A percentile compares a stretch with the other conserved stretches of the same genome.
Evolutionary conservation across 2,888 invertebrate genomes (phyloP).

Genomic region (Lasiommata megera): DNA sequence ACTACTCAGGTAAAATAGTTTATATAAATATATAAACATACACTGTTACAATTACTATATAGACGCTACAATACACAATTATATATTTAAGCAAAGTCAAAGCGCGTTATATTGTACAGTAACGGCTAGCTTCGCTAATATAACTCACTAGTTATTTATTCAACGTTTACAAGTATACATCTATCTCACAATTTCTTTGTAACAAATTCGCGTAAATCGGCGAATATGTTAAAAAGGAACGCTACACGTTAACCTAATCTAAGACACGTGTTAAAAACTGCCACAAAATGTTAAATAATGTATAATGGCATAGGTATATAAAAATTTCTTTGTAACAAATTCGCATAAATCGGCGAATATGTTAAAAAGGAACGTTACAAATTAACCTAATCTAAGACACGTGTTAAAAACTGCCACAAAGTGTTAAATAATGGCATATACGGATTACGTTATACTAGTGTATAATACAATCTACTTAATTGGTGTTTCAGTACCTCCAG

Average conservation of each 20-base stretch:
- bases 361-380: background rate
- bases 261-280: background rate
- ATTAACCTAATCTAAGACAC: background rate
- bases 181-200: background rate
- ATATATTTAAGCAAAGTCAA: conserved; percentile 1
- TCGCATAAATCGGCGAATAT: background rate
- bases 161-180: background rate
- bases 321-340: too few relatives aligned
- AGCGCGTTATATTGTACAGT: background rate
- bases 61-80: background rate
- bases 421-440: background rate
- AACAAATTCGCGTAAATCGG: background rate
- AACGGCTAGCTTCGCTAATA: too few relatives aligned
- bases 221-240: background rate
- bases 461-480: conserved; percentile 51
- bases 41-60: background rate
- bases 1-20: background rate
- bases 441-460: conserved; percentile 23
- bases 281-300: background rate
- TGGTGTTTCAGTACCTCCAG: conserved; percentile 78
- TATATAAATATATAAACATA: background rate
- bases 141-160: too few relatives aligned
- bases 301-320: too few relatives aligned
- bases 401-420: background rate
- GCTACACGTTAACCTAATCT: background rate